Base-by-base conservation (phyloP, 2,797 vertebrate species). In the Sus cebifrons region DNA sequence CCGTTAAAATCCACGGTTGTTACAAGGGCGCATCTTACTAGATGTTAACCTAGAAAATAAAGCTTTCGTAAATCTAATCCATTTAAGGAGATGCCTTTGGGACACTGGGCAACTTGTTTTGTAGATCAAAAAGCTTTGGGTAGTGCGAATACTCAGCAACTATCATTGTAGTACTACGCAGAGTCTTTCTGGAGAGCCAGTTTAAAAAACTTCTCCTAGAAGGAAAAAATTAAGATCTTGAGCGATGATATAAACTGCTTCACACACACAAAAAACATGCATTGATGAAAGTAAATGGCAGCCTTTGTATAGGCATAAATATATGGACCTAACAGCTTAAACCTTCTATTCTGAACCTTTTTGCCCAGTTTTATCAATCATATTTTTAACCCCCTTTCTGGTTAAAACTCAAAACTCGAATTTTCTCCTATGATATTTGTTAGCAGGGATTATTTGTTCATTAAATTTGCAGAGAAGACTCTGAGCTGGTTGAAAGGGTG, bases 381-480 rank as follows among this genome's bases (percentile, higher is more conserved):
- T 54, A 8, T 74, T 77, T 85, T 65, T 44, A 68, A 11, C 36
- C 8, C 4, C 4, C 12, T 83, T 93, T 52, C 77, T 77, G 74
- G 73, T 27, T 89, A 85, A 96, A 92, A 73, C 18, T 52, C 49
- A n/a, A 78, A 91, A 36, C 27, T 64, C 89, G 18, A 44, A 84
- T 94, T 95, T 84, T 17, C 29, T 81, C 40, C 40, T 4, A 67
- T 75, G 65, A 73, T 20, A 62, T 89, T 91, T 92, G 60, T 94
- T 91, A 96, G 44, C 7, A 95, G 73, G 49, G 8, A 56, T 78
- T 65, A 32, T 88, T 89, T 86, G 77, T 95, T 92, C 77, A 93
- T 44, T 92, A 89, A 54, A 58, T 87, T 86, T 96, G 23, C 49
- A 78, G 79, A 75, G 21, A 95, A 81, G 58, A 40, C 36, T 81